Evolutionary conservation across 2,888 invertebrate genomes (phyloP).

Genomic region (Pollenia griseotomentosa): DNA sequence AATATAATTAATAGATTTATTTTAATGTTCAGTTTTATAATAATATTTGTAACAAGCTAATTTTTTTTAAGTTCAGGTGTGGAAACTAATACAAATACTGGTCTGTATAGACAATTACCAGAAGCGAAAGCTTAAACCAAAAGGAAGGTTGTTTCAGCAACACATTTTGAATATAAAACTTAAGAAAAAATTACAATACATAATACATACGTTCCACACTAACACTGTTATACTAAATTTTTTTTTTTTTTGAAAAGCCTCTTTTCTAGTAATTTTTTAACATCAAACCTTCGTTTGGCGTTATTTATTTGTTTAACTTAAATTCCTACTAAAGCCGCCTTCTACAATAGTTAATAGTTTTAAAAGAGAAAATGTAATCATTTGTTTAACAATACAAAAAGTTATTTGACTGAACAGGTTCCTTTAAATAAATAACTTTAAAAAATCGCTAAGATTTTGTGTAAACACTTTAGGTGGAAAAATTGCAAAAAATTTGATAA

Average conservation of each 20-base stretch:
- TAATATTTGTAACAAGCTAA: slow-evolving; percentile 83
- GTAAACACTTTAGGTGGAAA: not conserved
- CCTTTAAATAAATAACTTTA: not conserved
- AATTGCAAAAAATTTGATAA: not conserved
- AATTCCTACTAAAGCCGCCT: not conserved
- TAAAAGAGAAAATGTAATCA: slow-evolving; percentile 10
- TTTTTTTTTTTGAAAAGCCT: no score
- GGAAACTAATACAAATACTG: slow-evolving; percentile 72
- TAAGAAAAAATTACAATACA: no score
- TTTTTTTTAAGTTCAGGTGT: slow-evolving; percentile 82
- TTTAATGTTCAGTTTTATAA: slow-evolving; percentile 81
- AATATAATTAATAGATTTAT: slow-evolving; percentile 83
- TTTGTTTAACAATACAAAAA: not conserved
- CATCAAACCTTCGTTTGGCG: no score
- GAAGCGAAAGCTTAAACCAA: no score
- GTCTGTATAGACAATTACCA: not conserved
- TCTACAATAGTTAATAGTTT: not conserved
- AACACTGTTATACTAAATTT: no score
- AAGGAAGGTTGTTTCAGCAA: no score
- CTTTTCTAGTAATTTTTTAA: no score
- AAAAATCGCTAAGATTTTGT: no score
- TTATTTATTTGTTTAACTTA: not conserved
- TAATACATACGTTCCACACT: no score
- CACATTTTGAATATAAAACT: no score
- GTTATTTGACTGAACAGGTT: slow-evolving; percentile 19